phyloP scores from a whole-genome alignment of 2,113 vertebrate genomes.

The Pituophis catenifer region DNA sequence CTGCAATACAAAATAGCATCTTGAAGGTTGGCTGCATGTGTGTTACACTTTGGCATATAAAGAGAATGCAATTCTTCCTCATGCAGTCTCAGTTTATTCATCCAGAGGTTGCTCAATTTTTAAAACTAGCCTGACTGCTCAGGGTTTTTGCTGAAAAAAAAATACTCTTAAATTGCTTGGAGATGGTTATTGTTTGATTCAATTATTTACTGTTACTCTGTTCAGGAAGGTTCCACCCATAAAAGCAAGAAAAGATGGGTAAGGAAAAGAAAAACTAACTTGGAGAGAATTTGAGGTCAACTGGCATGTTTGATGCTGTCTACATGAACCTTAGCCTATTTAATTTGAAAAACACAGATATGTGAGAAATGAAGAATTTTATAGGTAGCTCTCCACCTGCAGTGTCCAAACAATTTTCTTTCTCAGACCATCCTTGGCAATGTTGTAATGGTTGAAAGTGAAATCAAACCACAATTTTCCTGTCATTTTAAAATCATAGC shows the following conservation, averaged over 20 bases:
- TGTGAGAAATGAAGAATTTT: neutral
- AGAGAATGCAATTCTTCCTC: conserved; percentile 50
- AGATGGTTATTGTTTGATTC: neutral
- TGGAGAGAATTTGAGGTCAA: conserved; percentile 10
- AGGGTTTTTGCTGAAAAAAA: neutral
- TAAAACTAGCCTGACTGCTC: neutral
- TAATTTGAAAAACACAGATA: conserved; percentile 16
- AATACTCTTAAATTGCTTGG: neutral
- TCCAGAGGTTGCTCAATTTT: conserved; percentile 41
- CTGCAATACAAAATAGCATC: neutral
- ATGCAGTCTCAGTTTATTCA: conserved; percentile 37
- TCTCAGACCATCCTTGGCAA: neutral
- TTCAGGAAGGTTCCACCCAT: neutral
- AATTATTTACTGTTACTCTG: neutral
- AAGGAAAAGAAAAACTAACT: conserved; percentile 4
- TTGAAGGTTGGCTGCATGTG: conserved; percentile 37
- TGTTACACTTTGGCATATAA: conserved; percentile 56
- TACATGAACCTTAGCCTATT: neutral
- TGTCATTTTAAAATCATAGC: neutral
- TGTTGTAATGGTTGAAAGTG: neutral
- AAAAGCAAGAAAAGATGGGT: neutral
- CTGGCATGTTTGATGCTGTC: conserved; percentile 26
- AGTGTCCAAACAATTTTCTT: neutral
- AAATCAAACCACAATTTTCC: neutral
- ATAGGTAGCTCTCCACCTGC: neutral